phyloP scores from a whole-genome alignment of 2,113 vertebrate genomes.

The Noturus placidus region DNA sequence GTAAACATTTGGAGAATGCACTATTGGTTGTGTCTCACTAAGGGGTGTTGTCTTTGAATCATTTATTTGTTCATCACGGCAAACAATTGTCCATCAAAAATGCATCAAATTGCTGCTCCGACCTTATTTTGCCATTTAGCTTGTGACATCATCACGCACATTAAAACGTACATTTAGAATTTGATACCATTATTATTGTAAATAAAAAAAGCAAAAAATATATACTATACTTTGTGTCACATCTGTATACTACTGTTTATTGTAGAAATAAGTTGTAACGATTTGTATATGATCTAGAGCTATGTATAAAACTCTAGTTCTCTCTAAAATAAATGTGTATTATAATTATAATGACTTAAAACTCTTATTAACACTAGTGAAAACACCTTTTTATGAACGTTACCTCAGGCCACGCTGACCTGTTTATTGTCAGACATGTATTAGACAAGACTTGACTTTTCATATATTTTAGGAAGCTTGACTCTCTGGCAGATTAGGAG shows the following conservation, averaged over 20 bases:
- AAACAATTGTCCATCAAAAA: not conserved
- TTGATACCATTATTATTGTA: not conserved
- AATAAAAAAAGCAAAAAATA: too few species aligned
- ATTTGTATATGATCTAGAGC: not conserved
- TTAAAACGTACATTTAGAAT: not conserved
- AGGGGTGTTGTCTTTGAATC: not conserved
- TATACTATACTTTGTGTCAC: not conserved
- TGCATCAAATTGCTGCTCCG: not conserved
- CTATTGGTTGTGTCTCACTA: not conserved
- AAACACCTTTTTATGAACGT: not conserved
- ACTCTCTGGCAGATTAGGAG: slow-evolving; percentile 1
- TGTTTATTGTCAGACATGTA: not conserved
- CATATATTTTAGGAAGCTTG: not conserved
- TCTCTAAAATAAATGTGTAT: not conserved
- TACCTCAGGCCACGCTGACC: not conserved
- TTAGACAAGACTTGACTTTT: not conserved
- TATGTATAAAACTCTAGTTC: not conserved
- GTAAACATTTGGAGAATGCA: not conserved
- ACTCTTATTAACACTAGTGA: not conserved
- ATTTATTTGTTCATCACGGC: not conserved
- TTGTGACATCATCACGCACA: not conserved
- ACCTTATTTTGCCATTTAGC: not conserved
- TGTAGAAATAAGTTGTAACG: not conserved
- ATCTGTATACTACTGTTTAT: not conserved
- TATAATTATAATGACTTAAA: not conserved